Evolutionary conservation across 1,140 invertebrate species (phyloP).

Genomic region (Lepidotrigona ventralis): DNA sequence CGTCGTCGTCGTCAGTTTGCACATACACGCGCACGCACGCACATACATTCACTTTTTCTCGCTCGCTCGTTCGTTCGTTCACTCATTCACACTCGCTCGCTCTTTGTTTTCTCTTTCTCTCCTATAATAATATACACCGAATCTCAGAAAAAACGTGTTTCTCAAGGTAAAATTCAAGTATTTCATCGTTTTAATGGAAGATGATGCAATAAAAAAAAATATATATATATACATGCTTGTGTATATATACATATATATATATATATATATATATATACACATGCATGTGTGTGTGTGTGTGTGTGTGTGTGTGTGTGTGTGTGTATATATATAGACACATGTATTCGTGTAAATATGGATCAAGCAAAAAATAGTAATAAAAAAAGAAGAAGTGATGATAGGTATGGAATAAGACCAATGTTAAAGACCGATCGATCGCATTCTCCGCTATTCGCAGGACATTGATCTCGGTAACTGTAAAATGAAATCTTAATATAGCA

Average conservation of each 20-base stretch:
- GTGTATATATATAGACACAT: no score
- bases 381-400: neutral
- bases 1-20: no score
- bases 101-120: neutral
- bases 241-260: no score
- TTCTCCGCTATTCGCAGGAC: slow-evolving; percentile 46
- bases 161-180: neutral
- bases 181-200: neutral
- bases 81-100: neutral
- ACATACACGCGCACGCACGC: no score
- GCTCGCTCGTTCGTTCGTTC: neutral
- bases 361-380: neutral
- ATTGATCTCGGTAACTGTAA: slow-evolving; percentile 66
- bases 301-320: no score
- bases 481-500: slow-evolving; percentile 61
- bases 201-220: neutral
- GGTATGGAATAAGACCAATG: neutral
- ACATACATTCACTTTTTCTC: no score
- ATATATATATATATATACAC: no score
- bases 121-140: neutral
- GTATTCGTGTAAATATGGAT: neutral
- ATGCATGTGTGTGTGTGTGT: no score
- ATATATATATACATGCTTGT: neutral
- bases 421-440: slow-evolving; percentile 44
- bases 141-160: neutral